Evolutionary conservation across 2,888 invertebrate species (phyloP).

Genomic region (Acanthosepion esculentum): DNA sequence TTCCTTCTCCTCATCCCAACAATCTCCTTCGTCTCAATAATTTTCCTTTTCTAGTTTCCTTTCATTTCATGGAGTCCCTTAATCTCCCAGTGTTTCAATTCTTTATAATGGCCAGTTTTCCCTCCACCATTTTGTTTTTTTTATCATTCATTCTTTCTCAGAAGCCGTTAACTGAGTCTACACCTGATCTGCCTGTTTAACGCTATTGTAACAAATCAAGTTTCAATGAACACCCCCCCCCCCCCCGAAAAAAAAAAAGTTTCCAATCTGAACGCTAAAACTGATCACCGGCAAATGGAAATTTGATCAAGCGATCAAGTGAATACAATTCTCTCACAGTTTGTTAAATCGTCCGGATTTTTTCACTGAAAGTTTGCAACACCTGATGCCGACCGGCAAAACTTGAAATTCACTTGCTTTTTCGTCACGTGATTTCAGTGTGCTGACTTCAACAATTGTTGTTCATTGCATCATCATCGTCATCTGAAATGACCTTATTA

Average conservation of each 20-base stretch:
- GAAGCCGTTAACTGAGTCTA: not conserved
- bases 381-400: not conserved
- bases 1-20: too few relatives aligned
- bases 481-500: not conserved
- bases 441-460: not conserved
- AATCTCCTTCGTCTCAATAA: too few relatives aligned
- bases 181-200: not conserved
- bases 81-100: not conserved
- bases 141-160: not conserved
- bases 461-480: not conserved
- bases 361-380: not conserved
- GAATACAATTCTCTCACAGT: not conserved
- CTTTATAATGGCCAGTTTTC: not conserved
- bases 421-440: not conserved
- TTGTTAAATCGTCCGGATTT: not conserved
- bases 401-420: not conserved
- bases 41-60: too few relatives aligned
- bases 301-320: slow-evolving; percentile 17
- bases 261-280: slow-evolving; percentile 17
- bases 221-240: not conserved
- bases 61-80: too few relatives aligned
- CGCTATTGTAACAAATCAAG: not conserved
- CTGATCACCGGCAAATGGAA: not conserved
- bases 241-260: not conserved
- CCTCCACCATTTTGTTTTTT: not conserved